Evolutionary conservation across 1,140 invertebrate genomes (phyloP), one percentile per base, ranked within the genome.

Genomic region (Drosophila ercepeae): DNA sequence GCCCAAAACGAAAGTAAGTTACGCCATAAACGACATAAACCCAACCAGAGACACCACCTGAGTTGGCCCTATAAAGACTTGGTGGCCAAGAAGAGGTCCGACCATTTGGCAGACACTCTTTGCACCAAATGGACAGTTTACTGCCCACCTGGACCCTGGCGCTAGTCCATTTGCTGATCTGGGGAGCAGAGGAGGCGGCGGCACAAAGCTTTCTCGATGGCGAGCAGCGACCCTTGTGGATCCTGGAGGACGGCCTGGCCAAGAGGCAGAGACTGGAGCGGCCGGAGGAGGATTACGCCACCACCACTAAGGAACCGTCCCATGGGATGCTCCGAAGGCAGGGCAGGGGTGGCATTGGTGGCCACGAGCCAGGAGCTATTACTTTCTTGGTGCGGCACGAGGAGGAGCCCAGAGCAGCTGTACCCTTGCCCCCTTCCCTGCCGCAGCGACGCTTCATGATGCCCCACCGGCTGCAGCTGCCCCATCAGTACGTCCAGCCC

Each of bases 1-100:
- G 36, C 67, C 27, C 27, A 72, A 84, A 84, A 84, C 55, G 79
- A 84, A 84, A 84, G 81, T 84, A 72, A 72, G 46, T 83, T 73
- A 46, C 52, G 34, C 25, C 52, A 45, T 13, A 39, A 16, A 19
- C 3, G 1, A 2, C 5, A 3, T n/a, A 39, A 36, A 5, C 18
- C 32, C 48, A 21, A 25, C 8, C n/a, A 29, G 3, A n/a, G 7
- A 11, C 32, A 9, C 8, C 45, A 51, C 1, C 14, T 2, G 0
- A 0, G 1, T 16, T 0, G 16, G n/a, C 13, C 42, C 13, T 83
- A 83, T 83, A 83, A 83, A 79, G 53, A 14, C 0, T 3, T n/a
- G 29, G 2, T 21, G 4, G n/a, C 4, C 1, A 3, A 13, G 9
- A 9, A 29, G 32, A 44, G 21, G 16, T 21, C 13, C 29, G 69